A percentile compares a stretch with the other conserved stretches of the same genome.
Evolutionary conservation across 1,140 invertebrate species (phyloP).

Genomic region (Ostrea edulis): DNA sequence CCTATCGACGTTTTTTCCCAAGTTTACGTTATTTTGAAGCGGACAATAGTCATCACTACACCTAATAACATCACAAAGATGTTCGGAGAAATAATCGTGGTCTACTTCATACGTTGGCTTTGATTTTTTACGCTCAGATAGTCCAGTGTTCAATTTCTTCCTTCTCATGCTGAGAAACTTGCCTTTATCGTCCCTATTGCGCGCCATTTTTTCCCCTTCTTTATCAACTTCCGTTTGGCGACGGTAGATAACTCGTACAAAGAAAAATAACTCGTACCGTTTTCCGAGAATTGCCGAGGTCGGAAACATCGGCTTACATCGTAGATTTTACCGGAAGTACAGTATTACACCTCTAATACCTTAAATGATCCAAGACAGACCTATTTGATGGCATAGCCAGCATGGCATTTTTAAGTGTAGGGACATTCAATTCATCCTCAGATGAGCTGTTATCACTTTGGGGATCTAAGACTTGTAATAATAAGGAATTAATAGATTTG

Average conservation of each 20-base stretch:
- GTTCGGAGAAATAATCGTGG: too few species aligned
- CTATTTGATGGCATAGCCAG: not conserved
- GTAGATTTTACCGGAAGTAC: not conserved
- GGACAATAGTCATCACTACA: too few species aligned
- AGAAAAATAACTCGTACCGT: conserved; percentile 1
- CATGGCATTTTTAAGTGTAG: not conserved
- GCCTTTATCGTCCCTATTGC: too few species aligned
- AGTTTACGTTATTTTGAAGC: too few species aligned
- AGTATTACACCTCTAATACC: too few species aligned
- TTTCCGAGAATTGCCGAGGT: conserved; percentile 16
- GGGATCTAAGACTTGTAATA: conserved; percentile 22
- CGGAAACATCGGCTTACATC: conserved; percentile 10
- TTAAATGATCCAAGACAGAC: not conserved
- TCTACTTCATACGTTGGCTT: too few species aligned
- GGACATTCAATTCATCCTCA: not conserved
- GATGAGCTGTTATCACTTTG: conserved; percentile 33
- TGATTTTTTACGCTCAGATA: too few species aligned
- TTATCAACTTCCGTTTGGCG: not conserved
- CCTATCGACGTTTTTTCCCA: too few species aligned
- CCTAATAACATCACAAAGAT: too few species aligned
- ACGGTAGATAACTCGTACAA: conserved; percentile 12
- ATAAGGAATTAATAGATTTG: conserved; percentile 5
- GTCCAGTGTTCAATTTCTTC: too few species aligned
- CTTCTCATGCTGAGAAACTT: too few species aligned
- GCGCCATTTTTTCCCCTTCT: not conserved